A percentile compares a stretch with the other conserved stretches of the same genome.
Conservation (phyloP, 2,888 invertebrate species). For the Antheraea assamensis region DNA sequence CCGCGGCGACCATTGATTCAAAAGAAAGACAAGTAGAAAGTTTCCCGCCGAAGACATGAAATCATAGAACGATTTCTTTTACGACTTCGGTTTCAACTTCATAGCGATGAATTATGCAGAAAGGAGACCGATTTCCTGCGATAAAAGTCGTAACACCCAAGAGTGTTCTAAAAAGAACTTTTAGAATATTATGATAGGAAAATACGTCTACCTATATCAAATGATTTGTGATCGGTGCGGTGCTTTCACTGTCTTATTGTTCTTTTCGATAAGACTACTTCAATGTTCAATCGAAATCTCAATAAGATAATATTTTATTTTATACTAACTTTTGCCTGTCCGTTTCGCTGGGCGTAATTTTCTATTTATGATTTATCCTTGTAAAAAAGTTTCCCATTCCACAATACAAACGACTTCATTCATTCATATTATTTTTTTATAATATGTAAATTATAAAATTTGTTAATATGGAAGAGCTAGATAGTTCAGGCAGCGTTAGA, state of each 20-base stretch:
- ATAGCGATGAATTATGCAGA: conserved; percentile 81
- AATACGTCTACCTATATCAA: conserved; percentile 33
- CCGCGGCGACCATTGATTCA: conserved; percentile 64
- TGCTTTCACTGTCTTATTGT: neutral
- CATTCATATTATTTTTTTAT: no score
- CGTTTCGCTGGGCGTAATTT: no score
- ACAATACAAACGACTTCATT: no score
- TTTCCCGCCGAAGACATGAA: conserved; percentile 77
- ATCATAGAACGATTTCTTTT: conserved; percentile 82
- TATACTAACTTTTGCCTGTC: neutral
- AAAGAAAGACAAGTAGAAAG: conserved; percentile 74
- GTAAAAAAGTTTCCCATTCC: no score
- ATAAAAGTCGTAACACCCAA: conserved; percentile 79
- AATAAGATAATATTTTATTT: neutral
- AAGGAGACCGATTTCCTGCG: conserved; percentile 78
- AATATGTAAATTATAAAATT: no score
- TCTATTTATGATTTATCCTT: no score
- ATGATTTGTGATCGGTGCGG: conserved; percentile 20
- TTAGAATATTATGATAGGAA: conserved; percentile 62
- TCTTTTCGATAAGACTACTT: neutral
- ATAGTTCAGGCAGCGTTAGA: no score
- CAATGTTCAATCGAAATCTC: neutral
- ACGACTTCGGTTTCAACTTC: conserved; percentile 82
- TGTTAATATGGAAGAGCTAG: no score
- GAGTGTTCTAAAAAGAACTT: conserved; percentile 75